Conservation (phyloP, 2,797 vertebrate genomes). For the Mormyrus proboscirostris region DNA sequence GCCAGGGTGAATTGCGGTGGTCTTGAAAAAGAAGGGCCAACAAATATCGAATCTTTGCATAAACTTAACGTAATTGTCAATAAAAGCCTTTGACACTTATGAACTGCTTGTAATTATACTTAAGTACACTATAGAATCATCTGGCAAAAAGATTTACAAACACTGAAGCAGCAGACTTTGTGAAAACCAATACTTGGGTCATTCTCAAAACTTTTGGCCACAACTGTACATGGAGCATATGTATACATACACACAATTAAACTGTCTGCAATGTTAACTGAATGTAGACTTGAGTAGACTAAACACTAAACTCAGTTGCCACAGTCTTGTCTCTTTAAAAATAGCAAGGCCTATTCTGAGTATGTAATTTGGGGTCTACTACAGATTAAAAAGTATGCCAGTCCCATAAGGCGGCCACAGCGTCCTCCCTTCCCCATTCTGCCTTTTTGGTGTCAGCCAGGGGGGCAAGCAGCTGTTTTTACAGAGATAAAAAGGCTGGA, state of each 20-base stretch:
- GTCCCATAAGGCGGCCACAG: neutral
- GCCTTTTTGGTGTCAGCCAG: neutral
- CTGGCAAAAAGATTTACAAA: neutral
- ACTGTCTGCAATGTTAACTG: neutral
- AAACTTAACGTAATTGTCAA: neutral
- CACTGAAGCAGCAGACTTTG: neutral
- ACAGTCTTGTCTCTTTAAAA: neutral
- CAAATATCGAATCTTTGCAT: neutral
- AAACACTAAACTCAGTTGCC: neutral
- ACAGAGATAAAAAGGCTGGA: neutral
- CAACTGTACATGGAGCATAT: neutral
- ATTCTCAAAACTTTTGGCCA: neutral
- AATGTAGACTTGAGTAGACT: neutral
- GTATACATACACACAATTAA: neutral
- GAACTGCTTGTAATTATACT: neutral
- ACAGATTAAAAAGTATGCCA: slow-evolving; percentile 19
- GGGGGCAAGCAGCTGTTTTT: neutral
- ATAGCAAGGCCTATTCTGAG: neutral
- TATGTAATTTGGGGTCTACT: slow-evolving; percentile 3
- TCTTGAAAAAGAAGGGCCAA: neutral
- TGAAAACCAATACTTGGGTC: neutral
- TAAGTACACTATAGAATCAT: neutral
- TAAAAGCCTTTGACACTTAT: neutral
- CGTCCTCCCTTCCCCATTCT: neutral
- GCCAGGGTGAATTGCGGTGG: neutral